Base-by-base conservation (phyloP, 2,113 vertebrate genomes). In the Proteles cristata region DNA sequence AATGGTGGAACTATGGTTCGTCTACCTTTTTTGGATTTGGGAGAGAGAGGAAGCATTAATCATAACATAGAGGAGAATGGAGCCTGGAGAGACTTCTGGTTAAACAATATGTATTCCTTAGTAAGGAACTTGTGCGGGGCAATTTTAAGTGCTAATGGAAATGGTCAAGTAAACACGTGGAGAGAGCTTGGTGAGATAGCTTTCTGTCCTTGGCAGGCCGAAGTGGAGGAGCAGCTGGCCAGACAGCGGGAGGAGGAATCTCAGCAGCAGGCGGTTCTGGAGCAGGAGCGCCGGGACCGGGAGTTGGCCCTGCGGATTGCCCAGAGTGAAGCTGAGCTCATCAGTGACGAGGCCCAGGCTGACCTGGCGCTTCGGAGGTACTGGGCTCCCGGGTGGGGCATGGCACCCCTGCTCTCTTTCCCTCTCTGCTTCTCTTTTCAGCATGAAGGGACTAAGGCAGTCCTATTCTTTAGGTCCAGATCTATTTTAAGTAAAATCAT, bases 301-400 rank as follows among this genome's bases (percentile, higher is more conserved):
- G 99, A 99, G 97, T 98, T 99, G 97, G 99, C 99, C 0, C 98
- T 99, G 98, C 98, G 99, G 84, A 99, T 99, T 66, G 99, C 99
- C 17, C 99, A 99, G 98, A 99, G 99, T 4, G 99, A 99, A 88
- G 97, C 99, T 0, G 99, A 99, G 93, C 99, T 99, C 76, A 99
- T 99, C 97, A 99, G 98, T 0, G 99, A 99, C 1, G 99, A 99
- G 93, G 97, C 97, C 21, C 98, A 98, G 66, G 96, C 88, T 1
- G 99, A 99, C 77, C 82, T 94, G 0, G 99, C 98, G 0, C 98
- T 99, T 68, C 99, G 99, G 98, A 99, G 99, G 99, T 99, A 99
- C 80, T 4, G 58, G 74, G 25, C 16, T 1, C 4, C 23, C 28
- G 53, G 63, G n/a, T 8, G 66, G 65, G 15, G 12, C 0, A 4